phyloP scores from a whole-genome alignment of 2,113 vertebrate species.

The Vidua macroura region DNA sequence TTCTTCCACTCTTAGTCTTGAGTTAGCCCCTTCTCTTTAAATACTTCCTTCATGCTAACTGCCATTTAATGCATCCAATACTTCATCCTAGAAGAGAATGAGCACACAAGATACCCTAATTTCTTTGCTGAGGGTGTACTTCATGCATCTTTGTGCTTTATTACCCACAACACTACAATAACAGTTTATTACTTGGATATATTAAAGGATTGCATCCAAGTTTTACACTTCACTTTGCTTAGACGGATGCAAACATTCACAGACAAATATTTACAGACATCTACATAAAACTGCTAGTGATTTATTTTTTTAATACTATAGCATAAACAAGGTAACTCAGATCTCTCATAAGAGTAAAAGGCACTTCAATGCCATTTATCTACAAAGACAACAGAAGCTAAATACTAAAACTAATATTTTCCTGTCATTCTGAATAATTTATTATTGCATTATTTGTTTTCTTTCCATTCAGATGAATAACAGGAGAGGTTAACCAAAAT shows the following conservation, averaged over 20 bases:
- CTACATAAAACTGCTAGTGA: not conserved
- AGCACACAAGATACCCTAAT: not conserved
- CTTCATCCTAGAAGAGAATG: not conserved
- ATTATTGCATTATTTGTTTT: not conserved
- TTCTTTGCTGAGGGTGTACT: not conserved
- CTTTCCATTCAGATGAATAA: not conserved
- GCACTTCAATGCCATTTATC: not conserved
- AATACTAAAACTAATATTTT: not conserved
- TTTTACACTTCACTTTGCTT: not conserved
- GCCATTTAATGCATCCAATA: not conserved
- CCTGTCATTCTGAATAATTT: not conserved
- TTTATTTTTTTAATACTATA: slow-evolving; percentile 7
- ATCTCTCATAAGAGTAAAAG: not conserved
- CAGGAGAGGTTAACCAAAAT: not conserved
- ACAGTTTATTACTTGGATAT: not conserved
- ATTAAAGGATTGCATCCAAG: not conserved
- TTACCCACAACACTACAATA: not conserved
- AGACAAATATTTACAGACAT: not conserved
- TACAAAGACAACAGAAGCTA: not conserved
- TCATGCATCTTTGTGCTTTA: not conserved
- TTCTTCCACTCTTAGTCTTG: not conserved
- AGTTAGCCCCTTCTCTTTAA: not conserved
- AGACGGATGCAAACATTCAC: not conserved
- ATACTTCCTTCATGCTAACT: not conserved
- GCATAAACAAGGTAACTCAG: not conserved